Conservation (phyloP, 2,888 invertebrate genomes). For the Ormyrus labotus region DNA sequence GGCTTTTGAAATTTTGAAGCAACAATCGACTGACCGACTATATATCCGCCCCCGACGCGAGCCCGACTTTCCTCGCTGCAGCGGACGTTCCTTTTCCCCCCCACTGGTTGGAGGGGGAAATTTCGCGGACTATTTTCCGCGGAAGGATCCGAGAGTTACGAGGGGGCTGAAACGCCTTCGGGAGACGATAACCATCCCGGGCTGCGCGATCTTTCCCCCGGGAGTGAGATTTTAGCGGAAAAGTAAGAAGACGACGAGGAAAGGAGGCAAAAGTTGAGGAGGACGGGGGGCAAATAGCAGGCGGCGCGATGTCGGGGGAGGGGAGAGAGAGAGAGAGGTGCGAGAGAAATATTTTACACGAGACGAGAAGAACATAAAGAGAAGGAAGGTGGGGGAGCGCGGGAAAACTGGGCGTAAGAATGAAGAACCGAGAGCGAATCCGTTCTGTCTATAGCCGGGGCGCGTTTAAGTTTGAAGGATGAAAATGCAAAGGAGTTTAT, state of each 20-base stretch:
- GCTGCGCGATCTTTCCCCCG: conserved; percentile 62
- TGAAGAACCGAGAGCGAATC: conserved; percentile 12
- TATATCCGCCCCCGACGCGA: too few relatives aligned
- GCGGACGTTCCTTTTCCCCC: too few relatives aligned
- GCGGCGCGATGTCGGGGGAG: neutral
- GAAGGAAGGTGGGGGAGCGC: conserved; percentile 1
- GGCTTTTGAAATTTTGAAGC: conserved; percentile 38
- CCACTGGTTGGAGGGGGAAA: conserved; percentile 20
- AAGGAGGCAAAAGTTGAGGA: conserved; percentile 2
- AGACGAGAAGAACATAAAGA: conserved; percentile 7
- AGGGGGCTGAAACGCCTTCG: conserved; percentile 60
- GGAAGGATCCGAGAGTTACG: conserved; percentile 58
- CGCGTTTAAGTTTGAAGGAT: conserved; percentile 53
- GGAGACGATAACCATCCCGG: conserved; percentile 67
- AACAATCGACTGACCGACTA: neutral
- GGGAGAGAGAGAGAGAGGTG: conserved; percentile 28
- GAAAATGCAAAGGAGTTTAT: conserved; percentile 50
- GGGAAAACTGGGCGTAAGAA: conserved; percentile 36
- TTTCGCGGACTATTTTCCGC: conserved; percentile 56
- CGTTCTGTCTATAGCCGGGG: conserved; percentile 48
- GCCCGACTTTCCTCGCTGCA: too few relatives aligned
- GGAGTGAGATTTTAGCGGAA: conserved; percentile 57
- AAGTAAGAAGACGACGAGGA: conserved; percentile 14
- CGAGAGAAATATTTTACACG: conserved; percentile 48
- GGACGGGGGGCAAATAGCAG: too few relatives aligned